phyloP scores from a whole-genome alignment of 1,140 invertebrate genomes.

The Drosophila sproati region DNA sequence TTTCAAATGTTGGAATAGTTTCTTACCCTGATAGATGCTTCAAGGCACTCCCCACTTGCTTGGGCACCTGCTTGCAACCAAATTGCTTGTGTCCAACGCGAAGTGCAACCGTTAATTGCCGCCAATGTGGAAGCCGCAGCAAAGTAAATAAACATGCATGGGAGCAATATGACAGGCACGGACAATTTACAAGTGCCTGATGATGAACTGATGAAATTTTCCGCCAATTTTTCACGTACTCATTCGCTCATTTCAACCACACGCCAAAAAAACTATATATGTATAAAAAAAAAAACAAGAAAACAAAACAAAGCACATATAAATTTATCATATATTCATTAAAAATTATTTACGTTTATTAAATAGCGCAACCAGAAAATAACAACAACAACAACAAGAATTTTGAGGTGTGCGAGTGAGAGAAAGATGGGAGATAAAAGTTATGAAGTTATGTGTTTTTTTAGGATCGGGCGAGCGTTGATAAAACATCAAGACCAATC shows the following conservation, averaged over 20 bases:
- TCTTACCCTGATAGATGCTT: no score
- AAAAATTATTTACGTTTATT: constrained; percentile 78
- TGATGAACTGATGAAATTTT: constrained; percentile 62
- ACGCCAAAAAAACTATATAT: constrained; percentile 27
- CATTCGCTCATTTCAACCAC: constrained; percentile 49
- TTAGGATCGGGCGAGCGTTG: constrained; percentile 60
- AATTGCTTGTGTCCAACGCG: constrained; percentile 44
- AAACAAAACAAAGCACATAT: constrained; percentile 12
- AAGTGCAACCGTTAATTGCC: constrained; percentile 54
- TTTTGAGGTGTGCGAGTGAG: constrained; percentile 19
- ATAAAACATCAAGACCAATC: constrained; percentile 80
- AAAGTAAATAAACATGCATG: constrained; percentile 42
- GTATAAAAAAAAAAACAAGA: constrained; percentile 7
- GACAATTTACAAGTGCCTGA: constrained; percentile 62
- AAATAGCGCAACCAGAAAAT: constrained; percentile 48
- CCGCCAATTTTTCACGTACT: constrained; percentile 73
- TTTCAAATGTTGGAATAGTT: no score
- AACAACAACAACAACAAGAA: background rate
- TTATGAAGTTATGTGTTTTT: constrained; percentile 27
- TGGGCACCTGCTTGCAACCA: constrained; percentile 9
- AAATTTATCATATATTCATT: constrained; percentile 78
- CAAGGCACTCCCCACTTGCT: background rate
- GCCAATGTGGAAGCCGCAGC: constrained; percentile 22
- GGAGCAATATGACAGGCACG: constrained; percentile 37
- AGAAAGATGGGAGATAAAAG: constrained; percentile 17